A percentile compares a stretch with the other conserved stretches of the same genome.
Conservation (phyloP, 1,140 invertebrate species). For the Eumaeus atala region DNA sequence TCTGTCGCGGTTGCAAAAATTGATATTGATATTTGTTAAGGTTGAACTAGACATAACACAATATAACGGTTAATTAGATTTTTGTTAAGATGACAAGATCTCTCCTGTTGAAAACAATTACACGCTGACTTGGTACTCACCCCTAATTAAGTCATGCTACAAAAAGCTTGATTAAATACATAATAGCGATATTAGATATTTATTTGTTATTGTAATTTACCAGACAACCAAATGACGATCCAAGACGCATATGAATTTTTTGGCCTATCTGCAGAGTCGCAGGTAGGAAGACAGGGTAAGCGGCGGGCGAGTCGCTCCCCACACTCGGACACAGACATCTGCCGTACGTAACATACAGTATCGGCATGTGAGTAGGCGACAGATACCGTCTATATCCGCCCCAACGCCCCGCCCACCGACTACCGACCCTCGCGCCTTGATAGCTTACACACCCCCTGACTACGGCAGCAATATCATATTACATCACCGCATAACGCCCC, state of each 20-base stretch:
- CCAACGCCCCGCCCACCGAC: neutral
- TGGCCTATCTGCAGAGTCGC: conserved; percentile 2
- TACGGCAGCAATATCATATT: no score
- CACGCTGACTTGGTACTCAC: no score
- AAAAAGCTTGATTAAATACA: neutral
- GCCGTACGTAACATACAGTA: conserved; percentile 11
- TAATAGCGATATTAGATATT: neutral
- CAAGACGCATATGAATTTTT: no score
- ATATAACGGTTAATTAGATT: no score
- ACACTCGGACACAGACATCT: conserved; percentile 8
- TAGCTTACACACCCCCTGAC: neutral
- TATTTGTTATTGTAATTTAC: conserved; percentile 1
- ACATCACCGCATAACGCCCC: no score
- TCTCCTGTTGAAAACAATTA: no score
- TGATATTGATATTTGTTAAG: no score
- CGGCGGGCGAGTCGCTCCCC: neutral
- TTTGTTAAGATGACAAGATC: no score
- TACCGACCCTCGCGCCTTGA: neutral
- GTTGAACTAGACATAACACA: no score
- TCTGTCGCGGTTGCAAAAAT: no score
- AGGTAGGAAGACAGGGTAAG: conserved; percentile 1
- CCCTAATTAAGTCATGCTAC: no score
- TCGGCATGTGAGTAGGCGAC: conserved; percentile 9
- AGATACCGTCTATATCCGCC: neutral
- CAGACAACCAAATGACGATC: no score